A percentile compares a stretch with the other conserved stretches of the same genome.
Evolutionary conservation across 2,113 vertebrate genomes (phyloP).

Genomic region (Eretmochelys imbricata): DNA sequence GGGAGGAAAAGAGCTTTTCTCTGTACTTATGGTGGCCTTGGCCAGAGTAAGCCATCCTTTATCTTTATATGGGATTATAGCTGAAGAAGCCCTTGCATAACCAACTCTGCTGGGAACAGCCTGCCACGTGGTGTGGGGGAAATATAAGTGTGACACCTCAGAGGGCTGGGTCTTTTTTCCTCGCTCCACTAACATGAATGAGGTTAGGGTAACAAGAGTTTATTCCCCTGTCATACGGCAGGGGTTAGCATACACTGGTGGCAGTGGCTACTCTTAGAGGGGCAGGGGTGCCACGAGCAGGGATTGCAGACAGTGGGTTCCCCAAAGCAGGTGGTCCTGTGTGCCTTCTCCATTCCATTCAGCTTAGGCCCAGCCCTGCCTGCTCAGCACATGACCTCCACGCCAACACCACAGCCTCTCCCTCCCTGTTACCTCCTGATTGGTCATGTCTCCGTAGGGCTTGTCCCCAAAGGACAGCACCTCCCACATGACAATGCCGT

Average conservation of each 20-base stretch:
- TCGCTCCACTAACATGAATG: neutral
- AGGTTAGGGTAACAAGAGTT: neutral
- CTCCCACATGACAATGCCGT: conserved; percentile 86
- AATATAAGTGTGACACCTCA: neutral
- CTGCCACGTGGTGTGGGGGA: neutral
- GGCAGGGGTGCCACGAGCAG: neutral
- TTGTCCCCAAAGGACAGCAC: conserved; percentile 86
- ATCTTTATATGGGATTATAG: neutral
- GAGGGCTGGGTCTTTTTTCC: neutral
- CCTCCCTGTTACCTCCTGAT: conserved; percentile 81
- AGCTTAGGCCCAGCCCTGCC: neutral
- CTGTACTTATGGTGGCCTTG: neutral
- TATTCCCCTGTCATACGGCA: fast-evolving
- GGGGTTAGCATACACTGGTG: neutral
- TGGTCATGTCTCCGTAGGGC: conserved; percentile 84
- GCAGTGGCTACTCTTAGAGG: neutral
- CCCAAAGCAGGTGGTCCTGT: neutral
- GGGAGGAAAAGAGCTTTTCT: neutral
- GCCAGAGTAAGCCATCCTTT: neutral
- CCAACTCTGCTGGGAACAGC: neutral
- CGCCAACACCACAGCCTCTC: neutral
- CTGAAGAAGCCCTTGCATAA: neutral
- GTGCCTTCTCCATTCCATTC: fast-evolving
- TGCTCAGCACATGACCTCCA: neutral
- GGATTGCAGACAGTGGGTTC: fast-evolving